phyloP scores from a whole-genome alignment of 2,888 invertebrate genomes.

The Hypselothyrea guttata region DNA sequence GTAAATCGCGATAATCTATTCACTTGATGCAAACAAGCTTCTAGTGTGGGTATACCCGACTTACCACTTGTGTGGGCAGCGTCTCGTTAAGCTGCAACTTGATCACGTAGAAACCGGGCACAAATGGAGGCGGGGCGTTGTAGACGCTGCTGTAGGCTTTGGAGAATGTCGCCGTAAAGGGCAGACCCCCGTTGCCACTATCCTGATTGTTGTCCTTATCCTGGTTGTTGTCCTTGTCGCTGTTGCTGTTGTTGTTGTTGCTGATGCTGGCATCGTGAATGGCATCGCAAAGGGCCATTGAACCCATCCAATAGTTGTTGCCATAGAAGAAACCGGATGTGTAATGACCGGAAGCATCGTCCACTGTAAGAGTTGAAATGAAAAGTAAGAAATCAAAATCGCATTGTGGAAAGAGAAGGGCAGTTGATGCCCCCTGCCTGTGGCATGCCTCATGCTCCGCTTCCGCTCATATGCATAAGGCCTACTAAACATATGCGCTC shows the following conservation, averaged over 20 bases:
- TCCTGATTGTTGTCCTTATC: conserved; percentile 15
- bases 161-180: conserved; percentile 78
- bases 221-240: conserved; percentile 14
- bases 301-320: conserved; percentile 91
- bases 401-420: conserved; percentile 35
- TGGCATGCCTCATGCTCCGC: conserved; percentile 4
- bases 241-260: conserved; percentile 22
- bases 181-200: conserved; percentile 73
- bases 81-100: conserved; percentile 84
- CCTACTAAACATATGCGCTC: too few species aligned
- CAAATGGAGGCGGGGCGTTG: conserved; percentile 85
- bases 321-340: conserved; percentile 91
- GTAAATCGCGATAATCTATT: not conserved
- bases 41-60: conserved; percentile 22
- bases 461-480: conserved; percentile 8
- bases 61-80: conserved; percentile 76
- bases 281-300: conserved; percentile 87
- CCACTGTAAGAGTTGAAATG: conserved; percentile 83
- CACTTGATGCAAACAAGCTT: not conserved
- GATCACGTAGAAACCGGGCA: conserved; percentile 87
- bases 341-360: conserved; percentile 89
- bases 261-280: conserved; percentile 82
- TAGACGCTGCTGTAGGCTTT: conserved; percentile 71
- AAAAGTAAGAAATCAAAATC: not conserved
- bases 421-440: conserved; percentile 27